These are phyloP conservation scores for Drosophila trichaetosa DNA, from an alignment of 2,888 invertebrate species.

Conservation along the genomic window DNA sequence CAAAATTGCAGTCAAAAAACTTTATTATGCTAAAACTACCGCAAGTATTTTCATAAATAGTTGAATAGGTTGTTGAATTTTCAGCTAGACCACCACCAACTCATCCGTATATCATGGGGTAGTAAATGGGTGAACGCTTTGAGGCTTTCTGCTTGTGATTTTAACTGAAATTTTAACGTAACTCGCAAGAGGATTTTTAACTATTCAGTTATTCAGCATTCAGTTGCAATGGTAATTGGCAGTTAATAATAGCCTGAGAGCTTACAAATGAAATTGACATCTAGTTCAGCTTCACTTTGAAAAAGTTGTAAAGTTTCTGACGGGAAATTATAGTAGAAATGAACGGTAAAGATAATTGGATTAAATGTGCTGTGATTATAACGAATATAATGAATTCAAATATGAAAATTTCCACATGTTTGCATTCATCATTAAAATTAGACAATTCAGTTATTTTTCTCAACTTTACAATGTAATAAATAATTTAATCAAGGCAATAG, in stretches of 20 bases:
- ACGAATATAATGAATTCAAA: background rate
- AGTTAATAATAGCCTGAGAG: conserved; percentile 27
- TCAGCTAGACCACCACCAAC: conserved; percentile 17
- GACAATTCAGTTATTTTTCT: background rate
- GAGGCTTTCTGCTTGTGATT: conserved; percentile 43
- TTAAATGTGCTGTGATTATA: background rate
- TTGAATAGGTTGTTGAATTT: conserved; percentile 62
- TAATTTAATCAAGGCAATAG: background rate
- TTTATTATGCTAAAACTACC: conserved; percentile 57
- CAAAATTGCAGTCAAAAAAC: conserved; percentile 30
- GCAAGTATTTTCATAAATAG: conserved; percentile 77
- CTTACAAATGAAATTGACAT: conserved; percentile 3
- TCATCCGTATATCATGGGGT: background rate
- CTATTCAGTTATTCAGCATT: conserved; percentile 44
- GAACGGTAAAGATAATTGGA: conserved; percentile 2
- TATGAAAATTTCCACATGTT: background rate
- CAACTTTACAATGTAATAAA: background rate
- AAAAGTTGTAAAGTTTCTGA: conserved; percentile 15
- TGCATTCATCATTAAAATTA: background rate
- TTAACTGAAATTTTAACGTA: conserved; percentile 39
- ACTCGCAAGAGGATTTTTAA: conserved; percentile 36
- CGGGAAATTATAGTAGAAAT: conserved; percentile 16
- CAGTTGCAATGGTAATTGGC: conserved; percentile 50
- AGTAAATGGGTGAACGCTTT: conserved; percentile 22
- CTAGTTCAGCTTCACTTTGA: conserved; percentile 11